A percentile compares a stretch with the other conserved stretches of the same genome.
Evolutionary conservation across 2,888 invertebrate genomes (phyloP).

Genomic region (Andrena praecox): DNA sequence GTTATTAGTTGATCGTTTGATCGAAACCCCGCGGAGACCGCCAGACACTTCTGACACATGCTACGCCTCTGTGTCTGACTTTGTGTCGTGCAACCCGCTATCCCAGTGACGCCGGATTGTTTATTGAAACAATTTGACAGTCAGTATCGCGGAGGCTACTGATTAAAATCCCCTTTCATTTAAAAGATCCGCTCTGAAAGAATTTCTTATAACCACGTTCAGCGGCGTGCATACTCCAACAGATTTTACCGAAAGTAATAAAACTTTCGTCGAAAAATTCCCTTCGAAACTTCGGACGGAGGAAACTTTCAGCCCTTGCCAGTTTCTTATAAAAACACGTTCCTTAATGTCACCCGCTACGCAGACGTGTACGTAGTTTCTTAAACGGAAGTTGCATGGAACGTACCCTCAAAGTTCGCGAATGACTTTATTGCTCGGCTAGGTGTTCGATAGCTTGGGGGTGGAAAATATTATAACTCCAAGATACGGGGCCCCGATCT

Average conservation of each 20-base stretch:
- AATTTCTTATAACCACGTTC: conserved; percentile 35
- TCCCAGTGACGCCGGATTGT: neutral
- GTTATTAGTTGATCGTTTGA: conserved; percentile 84
- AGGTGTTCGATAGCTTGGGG: too few relatives aligned
- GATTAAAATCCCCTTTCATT: neutral
- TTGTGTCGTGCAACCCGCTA: neutral
- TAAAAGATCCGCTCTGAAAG: neutral
- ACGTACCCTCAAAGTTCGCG: too few relatives aligned
- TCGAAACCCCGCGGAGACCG: conserved; percentile 80
- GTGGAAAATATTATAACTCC: too few relatives aligned
- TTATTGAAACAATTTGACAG: conserved; percentile 42
- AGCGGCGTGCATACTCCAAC: neutral
- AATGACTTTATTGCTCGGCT: too few relatives aligned
- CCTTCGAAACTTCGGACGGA: neutral
- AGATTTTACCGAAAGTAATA: conserved; percentile 13
- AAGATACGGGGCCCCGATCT: too few relatives aligned
- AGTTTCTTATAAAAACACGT: conserved; percentile 7
- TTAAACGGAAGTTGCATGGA: neutral
- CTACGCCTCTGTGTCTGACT: conserved; percentile 45
- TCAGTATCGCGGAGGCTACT: neutral
- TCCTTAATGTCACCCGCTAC: conserved; percentile 14
- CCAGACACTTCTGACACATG: conserved; percentile 65
- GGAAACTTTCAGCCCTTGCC: conserved; percentile 13
- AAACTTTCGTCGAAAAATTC: conserved; percentile 31
- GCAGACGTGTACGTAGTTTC: conserved; percentile 17